Evolutionary conservation across 2,113 vertebrate species (phyloP).

Genomic region (Hippocampus guttulatus): DNA sequence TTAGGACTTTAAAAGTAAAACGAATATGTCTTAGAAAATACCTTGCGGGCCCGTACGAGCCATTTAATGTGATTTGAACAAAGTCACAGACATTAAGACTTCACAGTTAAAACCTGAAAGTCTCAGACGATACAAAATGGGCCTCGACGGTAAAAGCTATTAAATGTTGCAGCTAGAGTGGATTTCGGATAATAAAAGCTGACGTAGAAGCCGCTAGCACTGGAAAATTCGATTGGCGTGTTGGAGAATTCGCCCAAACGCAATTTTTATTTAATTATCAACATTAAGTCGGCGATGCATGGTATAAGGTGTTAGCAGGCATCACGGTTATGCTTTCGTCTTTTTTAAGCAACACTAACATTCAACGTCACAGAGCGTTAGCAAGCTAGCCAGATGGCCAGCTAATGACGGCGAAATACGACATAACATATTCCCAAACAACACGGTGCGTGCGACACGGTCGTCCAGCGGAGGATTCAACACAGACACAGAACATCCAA

Average conservation of each 20-base stretch:
- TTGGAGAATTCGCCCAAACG: not conserved
- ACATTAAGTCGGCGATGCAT: not conserved
- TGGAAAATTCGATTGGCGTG: not conserved
- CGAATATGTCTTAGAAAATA: too few species aligned
- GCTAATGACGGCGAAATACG: conserved; percentile 30
- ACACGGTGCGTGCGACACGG: rapidly evolving
- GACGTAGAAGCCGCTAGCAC: not conserved
- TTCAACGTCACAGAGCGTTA: not conserved
- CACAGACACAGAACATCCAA: rapidly evolving
- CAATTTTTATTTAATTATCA: not conserved
- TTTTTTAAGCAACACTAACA: not conserved
- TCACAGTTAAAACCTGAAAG: not conserved
- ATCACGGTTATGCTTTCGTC: not conserved
- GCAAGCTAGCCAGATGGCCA: conserved; percentile 13
- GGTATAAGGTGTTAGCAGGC: not conserved
- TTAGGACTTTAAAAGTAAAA: too few species aligned
- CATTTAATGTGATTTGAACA: not conserved
- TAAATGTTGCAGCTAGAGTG: not conserved
- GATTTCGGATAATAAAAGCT: not conserved
- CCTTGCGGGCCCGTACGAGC: too few species aligned
- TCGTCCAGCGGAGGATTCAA: rapidly evolving
- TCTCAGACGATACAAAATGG: not conserved
- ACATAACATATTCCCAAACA: not conserved
- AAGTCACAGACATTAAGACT: too few species aligned
- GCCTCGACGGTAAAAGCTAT: not conserved